Percentiles rank a stretch among this genome's conserved stretches.
phyloP scores from a whole-genome alignment of 2,113 vertebrate species.

The Dunckerocampus dactyliophorus region DNA sequence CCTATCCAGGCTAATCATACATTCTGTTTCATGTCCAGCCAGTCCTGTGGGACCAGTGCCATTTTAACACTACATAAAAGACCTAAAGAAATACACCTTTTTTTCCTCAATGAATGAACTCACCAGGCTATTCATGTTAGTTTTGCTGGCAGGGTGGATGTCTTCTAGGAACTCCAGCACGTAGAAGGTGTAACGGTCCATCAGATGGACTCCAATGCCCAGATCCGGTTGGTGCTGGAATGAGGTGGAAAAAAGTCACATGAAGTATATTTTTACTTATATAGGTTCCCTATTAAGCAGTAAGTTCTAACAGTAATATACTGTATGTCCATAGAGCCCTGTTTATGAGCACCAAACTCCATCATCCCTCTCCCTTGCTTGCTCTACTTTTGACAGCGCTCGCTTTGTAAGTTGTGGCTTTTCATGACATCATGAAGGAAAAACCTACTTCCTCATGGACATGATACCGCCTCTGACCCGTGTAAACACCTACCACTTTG shows the following conservation, averaged over 20 bases:
- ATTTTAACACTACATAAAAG: neutral
- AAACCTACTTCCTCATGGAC: too few species aligned
- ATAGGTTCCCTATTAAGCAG: neutral
- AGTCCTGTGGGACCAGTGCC: constrained; percentile 5
- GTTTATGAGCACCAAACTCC: too few species aligned
- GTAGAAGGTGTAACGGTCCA: constrained; percentile 98
- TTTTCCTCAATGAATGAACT: constrained; percentile 39
- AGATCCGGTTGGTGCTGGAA: constrained; percentile 96
- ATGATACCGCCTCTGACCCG: too few species aligned
- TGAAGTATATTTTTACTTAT: too few species aligned
- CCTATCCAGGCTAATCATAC: constrained; percentile 24
- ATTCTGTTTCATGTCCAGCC: constrained; percentile 60
- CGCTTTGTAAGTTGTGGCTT: too few species aligned
- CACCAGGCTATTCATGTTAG: constrained; percentile 95
- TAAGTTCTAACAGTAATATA: too few species aligned
- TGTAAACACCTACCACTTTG: too few species aligned
- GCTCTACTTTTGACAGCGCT: too few species aligned
- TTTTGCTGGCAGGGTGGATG: constrained; percentile 91
- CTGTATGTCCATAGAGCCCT: too few species aligned
- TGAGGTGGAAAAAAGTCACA: neutral
- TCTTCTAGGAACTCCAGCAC: constrained; percentile 96
- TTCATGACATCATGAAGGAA: too few species aligned
- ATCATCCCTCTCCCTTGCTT: too few species aligned
- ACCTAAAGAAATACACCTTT: neutral
- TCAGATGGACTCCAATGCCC: constrained; percentile 93